phyloP scores from a whole-genome alignment of 2,888 invertebrate genomes.

The Cyaniris semiargus region DNA sequence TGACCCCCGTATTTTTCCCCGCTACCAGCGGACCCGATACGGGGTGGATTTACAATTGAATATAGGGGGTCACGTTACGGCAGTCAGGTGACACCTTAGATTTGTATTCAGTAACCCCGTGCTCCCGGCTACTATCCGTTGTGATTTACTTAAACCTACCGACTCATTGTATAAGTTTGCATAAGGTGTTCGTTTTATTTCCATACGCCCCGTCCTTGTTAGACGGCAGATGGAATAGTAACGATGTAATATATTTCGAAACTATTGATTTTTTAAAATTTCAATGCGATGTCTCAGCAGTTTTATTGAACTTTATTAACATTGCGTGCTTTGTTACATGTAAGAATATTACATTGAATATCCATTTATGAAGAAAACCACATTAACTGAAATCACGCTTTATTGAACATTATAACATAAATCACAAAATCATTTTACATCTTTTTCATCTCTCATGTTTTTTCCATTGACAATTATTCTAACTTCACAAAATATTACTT shows the following conservation, averaged over 20 bases:
- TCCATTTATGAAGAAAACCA: too few species aligned
- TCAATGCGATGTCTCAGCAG: neutral
- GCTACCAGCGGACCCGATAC: conserved; percentile 37
- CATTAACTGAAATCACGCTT: too few species aligned
- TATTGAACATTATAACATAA: too few species aligned
- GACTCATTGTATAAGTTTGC: conserved; percentile 36
- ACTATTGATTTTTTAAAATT: neutral
- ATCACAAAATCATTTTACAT: too few species aligned
- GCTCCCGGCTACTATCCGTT: conserved; percentile 56
- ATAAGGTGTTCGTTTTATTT: conserved; percentile 33
- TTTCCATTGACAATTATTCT: too few species aligned
- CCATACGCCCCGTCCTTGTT: conserved; percentile 22
- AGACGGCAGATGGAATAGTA: conserved; percentile 15
- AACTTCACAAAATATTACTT: too few species aligned
- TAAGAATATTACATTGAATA: too few species aligned
- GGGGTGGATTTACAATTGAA: conserved; percentile 30
- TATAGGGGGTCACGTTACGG: conserved; percentile 44
- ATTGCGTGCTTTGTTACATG: neutral
- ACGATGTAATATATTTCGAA: neutral
- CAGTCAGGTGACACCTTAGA: conserved; percentile 58
- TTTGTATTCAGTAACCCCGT: conserved; percentile 65
- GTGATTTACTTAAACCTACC: conserved; percentile 61
- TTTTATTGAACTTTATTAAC: neutral
- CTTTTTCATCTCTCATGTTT: too few species aligned
- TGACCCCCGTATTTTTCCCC: conserved; percentile 46